Conservation (phyloP, 2,797 vertebrate genomes). For the Telmatherina bonti region DNA sequence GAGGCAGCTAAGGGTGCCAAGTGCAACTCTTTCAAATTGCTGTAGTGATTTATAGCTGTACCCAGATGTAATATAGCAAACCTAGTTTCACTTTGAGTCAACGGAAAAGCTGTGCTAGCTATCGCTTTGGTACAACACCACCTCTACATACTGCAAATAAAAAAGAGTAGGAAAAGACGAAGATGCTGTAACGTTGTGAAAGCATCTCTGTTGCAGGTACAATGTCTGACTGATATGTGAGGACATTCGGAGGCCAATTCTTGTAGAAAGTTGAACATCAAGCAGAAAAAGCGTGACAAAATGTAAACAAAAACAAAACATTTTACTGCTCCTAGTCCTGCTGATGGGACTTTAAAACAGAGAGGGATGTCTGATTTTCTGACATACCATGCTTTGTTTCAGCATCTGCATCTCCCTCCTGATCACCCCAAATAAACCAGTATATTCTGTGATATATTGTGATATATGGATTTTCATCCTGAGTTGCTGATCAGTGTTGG, state of each 20-base stretch:
- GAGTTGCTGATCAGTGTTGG: neutral
- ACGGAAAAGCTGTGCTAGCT: slow-evolving; percentile 21
- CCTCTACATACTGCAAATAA: slow-evolving; percentile 2
- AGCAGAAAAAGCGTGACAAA: neutral
- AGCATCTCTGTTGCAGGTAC: neutral
- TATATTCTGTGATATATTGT: neutral
- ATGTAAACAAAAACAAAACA: neutral
- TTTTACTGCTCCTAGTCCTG: neutral
- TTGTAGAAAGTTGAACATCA: neutral
- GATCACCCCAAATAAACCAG: neutral
- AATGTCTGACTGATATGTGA: neutral
- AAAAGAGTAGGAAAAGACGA: neutral
- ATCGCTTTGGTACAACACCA: slow-evolving; percentile 2
- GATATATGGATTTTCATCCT: neutral
- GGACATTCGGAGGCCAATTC: neutral
- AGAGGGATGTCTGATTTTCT: neutral
- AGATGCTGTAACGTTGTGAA: neutral
- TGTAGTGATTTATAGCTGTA: slow-evolving; percentile 37
- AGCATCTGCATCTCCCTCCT: neutral
- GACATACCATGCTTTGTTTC: neutral
- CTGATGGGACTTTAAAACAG: neutral
- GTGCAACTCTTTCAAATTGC: slow-evolving; percentile 30
- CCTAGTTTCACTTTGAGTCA: slow-evolving; percentile 5
- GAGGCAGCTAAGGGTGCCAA: slow-evolving; percentile 13
- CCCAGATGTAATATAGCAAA: slow-evolving; percentile 13